Conservation (phyloP, 2,113 vertebrate species). For the Thunnus maccoyii region DNA sequence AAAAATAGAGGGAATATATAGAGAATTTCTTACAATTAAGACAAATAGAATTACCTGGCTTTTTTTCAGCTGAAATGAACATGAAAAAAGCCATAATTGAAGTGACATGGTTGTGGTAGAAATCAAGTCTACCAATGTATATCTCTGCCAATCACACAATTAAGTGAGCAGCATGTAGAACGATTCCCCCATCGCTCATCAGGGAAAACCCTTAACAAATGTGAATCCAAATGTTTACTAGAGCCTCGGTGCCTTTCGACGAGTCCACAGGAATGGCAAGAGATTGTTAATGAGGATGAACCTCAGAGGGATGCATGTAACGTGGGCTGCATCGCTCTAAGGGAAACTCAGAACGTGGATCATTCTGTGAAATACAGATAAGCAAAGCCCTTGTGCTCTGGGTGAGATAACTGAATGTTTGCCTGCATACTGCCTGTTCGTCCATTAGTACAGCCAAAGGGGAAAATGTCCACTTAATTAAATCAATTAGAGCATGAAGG, state of each 20-base stretch:
- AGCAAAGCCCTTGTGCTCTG: conserved; percentile 48
- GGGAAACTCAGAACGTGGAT: conserved; percentile 57
- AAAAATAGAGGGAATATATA: neutral
- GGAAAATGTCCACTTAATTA: conserved; percentile 73
- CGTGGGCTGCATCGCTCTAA: conserved; percentile 50
- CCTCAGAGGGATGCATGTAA: conserved; percentile 34
- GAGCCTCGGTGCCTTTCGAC: conserved; percentile 4
- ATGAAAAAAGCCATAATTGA: neutral
- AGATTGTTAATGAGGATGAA: conserved; percentile 55
- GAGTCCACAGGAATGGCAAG: conserved; percentile 14
- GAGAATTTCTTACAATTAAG: too few relatives aligned
- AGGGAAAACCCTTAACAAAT: conserved; percentile 27
- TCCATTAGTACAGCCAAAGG: conserved; percentile 58
- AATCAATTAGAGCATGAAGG: conserved; percentile 81
- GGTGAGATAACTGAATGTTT: conserved; percentile 51
- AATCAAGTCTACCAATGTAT: neutral
- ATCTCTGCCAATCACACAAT: neutral
- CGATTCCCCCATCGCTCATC: neutral
- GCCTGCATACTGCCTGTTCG: conserved; percentile 43
- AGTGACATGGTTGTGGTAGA: neutral
- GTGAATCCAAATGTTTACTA: conserved; percentile 47
- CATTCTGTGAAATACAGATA: conserved; percentile 66
- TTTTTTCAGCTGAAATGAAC: neutral
- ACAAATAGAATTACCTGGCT: neutral
- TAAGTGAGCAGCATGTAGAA: neutral